Conservation (phyloP, 2,113 vertebrate genomes). For the Aptenodytes patagonicus region DNA sequence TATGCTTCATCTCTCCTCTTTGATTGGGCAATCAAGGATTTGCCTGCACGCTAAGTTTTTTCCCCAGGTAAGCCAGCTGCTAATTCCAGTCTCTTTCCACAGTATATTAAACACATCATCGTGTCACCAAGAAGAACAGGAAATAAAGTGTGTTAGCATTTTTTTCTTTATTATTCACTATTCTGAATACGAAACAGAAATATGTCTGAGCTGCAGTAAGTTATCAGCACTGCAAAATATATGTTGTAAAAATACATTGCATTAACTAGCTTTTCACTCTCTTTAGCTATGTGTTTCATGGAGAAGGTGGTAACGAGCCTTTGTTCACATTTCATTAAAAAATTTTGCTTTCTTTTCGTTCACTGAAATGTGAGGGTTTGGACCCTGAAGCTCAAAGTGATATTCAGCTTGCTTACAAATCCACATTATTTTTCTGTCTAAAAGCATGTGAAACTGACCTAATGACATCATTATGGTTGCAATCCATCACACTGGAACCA, state of each 20-base stretch:
- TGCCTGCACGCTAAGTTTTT: background rate
- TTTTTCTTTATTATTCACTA: background rate
- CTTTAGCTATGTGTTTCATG: background rate
- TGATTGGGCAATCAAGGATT: conserved; percentile 30
- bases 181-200: background rate
- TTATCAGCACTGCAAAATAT: background rate
- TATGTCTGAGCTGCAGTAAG: background rate
- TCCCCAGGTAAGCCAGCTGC: background rate
- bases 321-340: background rate
- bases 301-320: background rate
- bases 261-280: background rate
- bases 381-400: background rate
- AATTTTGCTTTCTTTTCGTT: background rate
- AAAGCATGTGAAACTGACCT: background rate
- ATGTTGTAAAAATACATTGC: background rate
- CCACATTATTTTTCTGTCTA: background rate
- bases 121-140: background rate
- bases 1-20: background rate
- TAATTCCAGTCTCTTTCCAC: background rate
- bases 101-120: background rate
- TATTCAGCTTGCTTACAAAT: background rate
- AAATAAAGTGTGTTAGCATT: background rate
- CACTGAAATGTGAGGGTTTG: background rate
- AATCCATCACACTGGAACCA: background rate
- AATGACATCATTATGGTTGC: background rate